A percentile compares a stretch with the other conserved stretches of the same genome.
phyloP scores from a whole-genome alignment of 2,113 vertebrate species.

The Oncorhynchus clarkii region DNA sequence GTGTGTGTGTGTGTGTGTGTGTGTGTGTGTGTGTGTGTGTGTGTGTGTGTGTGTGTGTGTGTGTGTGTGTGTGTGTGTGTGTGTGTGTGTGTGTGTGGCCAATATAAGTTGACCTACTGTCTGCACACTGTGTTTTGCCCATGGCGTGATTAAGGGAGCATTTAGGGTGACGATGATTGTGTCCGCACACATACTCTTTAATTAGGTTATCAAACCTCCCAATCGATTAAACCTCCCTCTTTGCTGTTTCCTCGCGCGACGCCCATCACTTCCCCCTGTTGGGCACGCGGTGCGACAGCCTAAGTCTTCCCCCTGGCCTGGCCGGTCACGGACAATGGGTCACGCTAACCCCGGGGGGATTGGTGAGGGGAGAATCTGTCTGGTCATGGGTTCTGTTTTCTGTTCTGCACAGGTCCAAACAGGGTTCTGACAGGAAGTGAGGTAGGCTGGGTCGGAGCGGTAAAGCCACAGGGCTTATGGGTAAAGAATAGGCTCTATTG shows the following conservation, averaged over 20 bases:
- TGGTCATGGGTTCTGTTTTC: conserved; percentile 85
- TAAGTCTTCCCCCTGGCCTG: conserved; percentile 80
- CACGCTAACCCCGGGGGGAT: conserved; percentile 75
- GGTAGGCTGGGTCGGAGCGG: conserved; percentile 69
- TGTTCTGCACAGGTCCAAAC: conserved; percentile 52
- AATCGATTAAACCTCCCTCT: neutral
- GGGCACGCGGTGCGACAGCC: conserved; percentile 81
- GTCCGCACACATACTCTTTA: neutral
- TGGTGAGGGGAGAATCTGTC: conserved; percentile 82
- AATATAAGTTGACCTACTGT: neutral
- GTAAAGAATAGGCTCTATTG: conserved; percentile 76
- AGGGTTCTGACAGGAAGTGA: conserved; percentile 87
- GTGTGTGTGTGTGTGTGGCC: too few relatives aligned
- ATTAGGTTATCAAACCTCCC: neutral
- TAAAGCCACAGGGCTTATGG: conserved; percentile 75
- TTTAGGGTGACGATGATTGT: neutral
- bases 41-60: neutral
- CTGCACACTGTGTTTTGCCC: neutral
- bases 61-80: conserved; percentile 11
- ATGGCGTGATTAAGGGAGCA: neutral
- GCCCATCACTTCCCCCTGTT: conserved; percentile 72
- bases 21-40: neutral
- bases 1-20: too few relatives aligned
- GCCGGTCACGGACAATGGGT: conserved; percentile 78
- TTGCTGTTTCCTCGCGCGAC: conserved; percentile 71